A percentile compares a stretch with the other conserved stretches of the same genome.
Evolutionary conservation across 92 coral and sea anemone genomes (phyloP).

Genomic region (Siderastrea radians): DNA sequence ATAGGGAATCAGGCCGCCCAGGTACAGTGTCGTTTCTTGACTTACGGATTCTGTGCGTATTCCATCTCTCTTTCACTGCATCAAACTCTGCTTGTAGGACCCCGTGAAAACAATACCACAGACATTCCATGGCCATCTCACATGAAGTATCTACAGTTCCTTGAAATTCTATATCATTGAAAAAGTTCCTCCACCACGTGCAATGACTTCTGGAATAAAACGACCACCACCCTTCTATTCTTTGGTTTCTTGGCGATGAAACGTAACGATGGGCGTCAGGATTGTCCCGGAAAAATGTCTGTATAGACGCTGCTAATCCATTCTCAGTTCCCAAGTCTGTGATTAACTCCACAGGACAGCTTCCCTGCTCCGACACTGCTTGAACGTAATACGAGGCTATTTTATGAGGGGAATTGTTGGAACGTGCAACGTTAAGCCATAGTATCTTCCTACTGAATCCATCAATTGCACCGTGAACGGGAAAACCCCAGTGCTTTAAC

Average conservation of each 20-base stretch:
- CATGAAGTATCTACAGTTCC: constrained; percentile 50
- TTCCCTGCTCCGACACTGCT: constrained; percentile 28
- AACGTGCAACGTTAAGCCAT: constrained; percentile 28
- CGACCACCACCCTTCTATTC: constrained; percentile 67
- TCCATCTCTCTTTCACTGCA: constrained; percentile 63
- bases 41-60: constrained; percentile 55
- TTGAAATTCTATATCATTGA: constrained; percentile 44
- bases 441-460: no score
- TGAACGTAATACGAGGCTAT: constrained; percentile 36
- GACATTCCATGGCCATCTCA: constrained; percentile 49
- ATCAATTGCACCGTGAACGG: no score
- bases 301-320: constrained; percentile 62
- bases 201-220: constrained; percentile 2
- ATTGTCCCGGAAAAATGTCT: constrained; percentile 62
- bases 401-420: constrained; percentile 55
- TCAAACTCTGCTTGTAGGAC: constrained; percentile 45
- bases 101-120: constrained; percentile 54
- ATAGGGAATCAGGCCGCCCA: constrained; percentile 64
- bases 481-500: no score
- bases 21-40: constrained; percentile 46
- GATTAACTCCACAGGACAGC: constrained; percentile 50
- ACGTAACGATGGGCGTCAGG: constrained; percentile 62
- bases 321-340: constrained; percentile 62
- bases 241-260: constrained; percentile 66
- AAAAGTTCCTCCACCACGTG: constrained; percentile 33